A percentile compares a stretch with the other conserved stretches of the same genome.
phyloP scores from a whole-genome alignment of 2,888 invertebrate species.

The Parelbella ahira region DNA sequence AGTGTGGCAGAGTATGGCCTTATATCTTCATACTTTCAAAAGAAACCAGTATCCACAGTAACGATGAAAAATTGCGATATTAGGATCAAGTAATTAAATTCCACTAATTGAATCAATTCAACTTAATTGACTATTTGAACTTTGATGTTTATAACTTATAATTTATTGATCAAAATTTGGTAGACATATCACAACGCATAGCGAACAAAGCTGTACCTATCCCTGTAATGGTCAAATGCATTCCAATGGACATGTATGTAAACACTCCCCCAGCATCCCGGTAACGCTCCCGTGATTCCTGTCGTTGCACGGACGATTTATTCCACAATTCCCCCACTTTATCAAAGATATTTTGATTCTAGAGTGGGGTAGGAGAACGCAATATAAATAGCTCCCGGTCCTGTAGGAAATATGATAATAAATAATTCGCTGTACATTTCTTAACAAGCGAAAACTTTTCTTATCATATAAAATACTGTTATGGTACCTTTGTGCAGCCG shows the following conservation, averaged over 20 bases:
- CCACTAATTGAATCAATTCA: too few relatives aligned
- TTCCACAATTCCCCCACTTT: constrained; percentile 31
- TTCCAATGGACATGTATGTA: constrained; percentile 32
- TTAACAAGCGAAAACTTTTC: constrained; percentile 21
- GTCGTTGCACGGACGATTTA: constrained; percentile 36
- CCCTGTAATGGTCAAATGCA: constrained; percentile 27
- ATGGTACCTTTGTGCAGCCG: constrained; percentile 19
- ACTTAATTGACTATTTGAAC: too few relatives aligned
- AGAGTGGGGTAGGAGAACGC: constrained; percentile 16
- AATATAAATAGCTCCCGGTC: constrained; percentile 19
- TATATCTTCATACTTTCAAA: too few relatives aligned
- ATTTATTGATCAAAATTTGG: too few relatives aligned
- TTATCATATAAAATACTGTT: constrained; percentile 23
- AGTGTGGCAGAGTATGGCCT: too few relatives aligned
- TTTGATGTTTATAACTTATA: too few relatives aligned
- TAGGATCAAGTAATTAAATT: too few relatives aligned
- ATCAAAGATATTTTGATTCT: constrained; percentile 25
- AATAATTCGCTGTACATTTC: constrained; percentile 20
- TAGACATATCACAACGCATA: constrained; percentile 4
- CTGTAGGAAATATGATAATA: constrained; percentile 24
- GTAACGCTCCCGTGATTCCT: constrained; percentile 35
- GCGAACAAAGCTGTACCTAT: constrained; percentile 5
- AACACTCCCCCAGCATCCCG: constrained; percentile 30
- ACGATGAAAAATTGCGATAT: too few relatives aligned
- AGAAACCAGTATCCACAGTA: too few relatives aligned